These are phyloP conservation scores for Yponomeuta malinellus DNA, from an alignment of 2,888 invertebrate species.

Conservation along the genomic window DNA sequence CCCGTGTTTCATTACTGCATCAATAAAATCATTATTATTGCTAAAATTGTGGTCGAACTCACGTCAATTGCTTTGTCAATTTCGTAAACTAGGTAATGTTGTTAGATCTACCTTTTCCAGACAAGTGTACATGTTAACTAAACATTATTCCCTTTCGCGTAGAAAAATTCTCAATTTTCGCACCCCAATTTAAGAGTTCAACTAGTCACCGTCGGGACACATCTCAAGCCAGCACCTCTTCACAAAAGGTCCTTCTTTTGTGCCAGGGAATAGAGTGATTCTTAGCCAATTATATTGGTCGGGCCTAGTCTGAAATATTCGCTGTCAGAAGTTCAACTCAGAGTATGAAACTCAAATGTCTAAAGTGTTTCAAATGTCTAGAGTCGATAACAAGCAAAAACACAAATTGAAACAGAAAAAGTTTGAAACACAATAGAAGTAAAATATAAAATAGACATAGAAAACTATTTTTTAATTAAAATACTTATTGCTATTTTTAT, in stretches of 20 bases:
- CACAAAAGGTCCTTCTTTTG: background rate
- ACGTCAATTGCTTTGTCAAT: background rate
- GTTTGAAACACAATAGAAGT: no score
- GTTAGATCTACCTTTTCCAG: no score
- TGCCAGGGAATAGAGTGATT: background rate
- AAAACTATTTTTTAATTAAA: no score
- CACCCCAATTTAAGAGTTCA: background rate
- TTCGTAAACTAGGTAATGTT: no score
- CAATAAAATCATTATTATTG: no score
- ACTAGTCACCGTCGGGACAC: background rate
- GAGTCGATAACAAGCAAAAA: no score
- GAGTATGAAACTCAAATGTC: background rate
- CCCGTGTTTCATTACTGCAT: no score
- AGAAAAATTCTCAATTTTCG: background rate
- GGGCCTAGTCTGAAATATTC: background rate
- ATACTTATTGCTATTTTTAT: no score
- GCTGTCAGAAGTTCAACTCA: background rate
- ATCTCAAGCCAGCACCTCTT: background rate
- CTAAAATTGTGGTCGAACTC: no score
- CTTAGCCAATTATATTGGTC: conserved; percentile 4
- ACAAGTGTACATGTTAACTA: background rate
- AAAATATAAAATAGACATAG: no score
- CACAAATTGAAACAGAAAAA: no score
- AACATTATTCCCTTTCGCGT: background rate
- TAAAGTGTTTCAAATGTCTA: background rate